Base-by-base conservation (phyloP, 1,140 invertebrate species). In the Penaeus japonicus region DNA sequence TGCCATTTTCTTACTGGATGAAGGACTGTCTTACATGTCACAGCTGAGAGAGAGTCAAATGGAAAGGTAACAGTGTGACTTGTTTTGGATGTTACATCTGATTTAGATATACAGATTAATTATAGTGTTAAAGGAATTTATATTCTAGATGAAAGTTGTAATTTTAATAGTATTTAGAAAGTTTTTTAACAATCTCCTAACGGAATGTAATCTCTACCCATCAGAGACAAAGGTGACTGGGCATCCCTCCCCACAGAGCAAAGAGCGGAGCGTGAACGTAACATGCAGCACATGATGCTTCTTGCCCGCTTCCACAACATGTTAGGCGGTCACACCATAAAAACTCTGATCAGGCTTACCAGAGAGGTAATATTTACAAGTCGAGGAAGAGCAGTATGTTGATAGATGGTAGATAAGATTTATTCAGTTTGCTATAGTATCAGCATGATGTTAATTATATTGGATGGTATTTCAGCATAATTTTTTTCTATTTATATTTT, bases 301-400 rank as follows among this genome's bases (percentile, higher is more conserved):
- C 93, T 97, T 90, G 97, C 98, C 0, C 95, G 94, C 87, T 98
- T 98, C 93, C 96, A 99, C 93, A 99, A 99, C 93, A 96, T 98
- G 84, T 94, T 99, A 85, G 97, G 97, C 0, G 95, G 95, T 75
- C 96, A 97, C 92, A 99, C 98, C 0, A 97, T 98, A 87, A 95
- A 95, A 55, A 96, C 96, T 10, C 94, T 99, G 1, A 96, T 96
- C 90, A 95, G 96, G 90, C 92, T 99, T 35, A 97, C 97, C 2
- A 89, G 87, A 82, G 90, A 90, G 85, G 90, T 90, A 57, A 32
- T 79, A 22, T 20, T 35, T 32, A 32, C 15, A 18, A 15, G 22
- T 81, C 32, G 39, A 24, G 2, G 15, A 57, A 59, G 24, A 24
- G 20, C 27, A 17, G 53, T 82, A 24, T 35, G 30, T 10, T 73